phyloP scores from a whole-genome alignment of 1,140 invertebrate species.

The Zaprionus camerounensis region DNA sequence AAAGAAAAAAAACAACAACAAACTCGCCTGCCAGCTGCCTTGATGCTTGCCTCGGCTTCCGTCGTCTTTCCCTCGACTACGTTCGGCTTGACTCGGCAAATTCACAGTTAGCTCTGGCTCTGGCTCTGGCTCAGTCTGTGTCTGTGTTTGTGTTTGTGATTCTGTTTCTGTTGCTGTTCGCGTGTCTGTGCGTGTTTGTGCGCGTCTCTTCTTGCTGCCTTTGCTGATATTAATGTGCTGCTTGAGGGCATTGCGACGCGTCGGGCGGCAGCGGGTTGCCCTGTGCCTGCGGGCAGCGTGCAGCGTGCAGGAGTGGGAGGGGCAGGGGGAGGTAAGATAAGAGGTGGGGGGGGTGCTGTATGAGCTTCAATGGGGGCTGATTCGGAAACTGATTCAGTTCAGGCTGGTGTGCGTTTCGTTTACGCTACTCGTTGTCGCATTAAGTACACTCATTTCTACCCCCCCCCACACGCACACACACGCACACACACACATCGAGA shows the following conservation, averaged over 20 bases:
- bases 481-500: conserved; percentile 25
- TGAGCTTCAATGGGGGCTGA: conserved; percentile 39
- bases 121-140: background rate
- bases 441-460: conserved; percentile 54
- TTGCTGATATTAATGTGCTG: conserved; percentile 69
- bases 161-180: conserved; percentile 26
- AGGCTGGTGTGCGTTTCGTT: conserved; percentile 45
- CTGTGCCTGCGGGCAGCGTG: background rate
- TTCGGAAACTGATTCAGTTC: conserved; percentile 55
- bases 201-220: conserved; percentile 35
- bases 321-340: background rate
- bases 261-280: conserved; percentile 3
- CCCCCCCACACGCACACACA: conserved; percentile 10
- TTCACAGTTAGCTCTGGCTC: conserved; percentile 10
- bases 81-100: background rate
- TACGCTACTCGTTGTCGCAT: conserved; percentile 75
- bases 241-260: conserved; percentile 50
- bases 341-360: background rate
- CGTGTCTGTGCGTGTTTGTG: conserved; percentile 29
- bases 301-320: too few species aligned
- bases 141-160: background rate
- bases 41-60: background rate
- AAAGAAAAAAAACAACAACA: background rate
- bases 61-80: background rate
- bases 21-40: conserved; percentile 1